Conservation (phyloP, 2,113 vertebrate genomes). For the Poecile atricapillus region DNA sequence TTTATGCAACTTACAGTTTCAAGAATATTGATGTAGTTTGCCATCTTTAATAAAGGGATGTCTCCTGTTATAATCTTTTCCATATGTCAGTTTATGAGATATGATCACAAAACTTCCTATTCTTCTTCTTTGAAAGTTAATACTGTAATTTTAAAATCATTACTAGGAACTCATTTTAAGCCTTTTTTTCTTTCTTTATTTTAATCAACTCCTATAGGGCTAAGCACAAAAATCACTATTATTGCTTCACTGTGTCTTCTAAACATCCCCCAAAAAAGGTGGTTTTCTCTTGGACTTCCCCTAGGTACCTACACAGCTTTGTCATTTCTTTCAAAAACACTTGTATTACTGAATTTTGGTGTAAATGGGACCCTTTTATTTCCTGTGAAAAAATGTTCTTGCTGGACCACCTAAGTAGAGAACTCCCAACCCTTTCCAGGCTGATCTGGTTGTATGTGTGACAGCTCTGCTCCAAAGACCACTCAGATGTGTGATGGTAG, state of each 20-base stretch:
- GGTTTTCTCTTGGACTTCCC: background rate
- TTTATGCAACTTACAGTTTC: background rate
- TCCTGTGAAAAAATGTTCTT: background rate
- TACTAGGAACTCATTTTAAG: background rate
- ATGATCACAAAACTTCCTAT: background rate
- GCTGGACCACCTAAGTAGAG: accelerated
- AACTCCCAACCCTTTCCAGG: background rate
- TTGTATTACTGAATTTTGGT: background rate
- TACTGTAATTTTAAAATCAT: background rate
- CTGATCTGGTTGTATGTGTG: background rate
- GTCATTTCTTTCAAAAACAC: background rate
- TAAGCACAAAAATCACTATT: background rate
- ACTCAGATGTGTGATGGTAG: background rate
- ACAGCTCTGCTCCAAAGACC: background rate
- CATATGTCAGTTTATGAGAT: background rate
- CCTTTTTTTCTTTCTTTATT: no score
- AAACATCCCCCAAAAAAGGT: background rate
- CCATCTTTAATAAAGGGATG: background rate
- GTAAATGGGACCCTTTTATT: background rate
- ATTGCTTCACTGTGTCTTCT: background rate
- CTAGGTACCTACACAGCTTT: accelerated
- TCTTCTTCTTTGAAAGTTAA: background rate
- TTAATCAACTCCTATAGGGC: accelerated
- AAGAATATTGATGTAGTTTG: background rate
- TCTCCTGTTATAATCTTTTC: background rate